Conservation (phyloP, 2,888 invertebrate genomes). For the Diarsia rubi region DNA sequence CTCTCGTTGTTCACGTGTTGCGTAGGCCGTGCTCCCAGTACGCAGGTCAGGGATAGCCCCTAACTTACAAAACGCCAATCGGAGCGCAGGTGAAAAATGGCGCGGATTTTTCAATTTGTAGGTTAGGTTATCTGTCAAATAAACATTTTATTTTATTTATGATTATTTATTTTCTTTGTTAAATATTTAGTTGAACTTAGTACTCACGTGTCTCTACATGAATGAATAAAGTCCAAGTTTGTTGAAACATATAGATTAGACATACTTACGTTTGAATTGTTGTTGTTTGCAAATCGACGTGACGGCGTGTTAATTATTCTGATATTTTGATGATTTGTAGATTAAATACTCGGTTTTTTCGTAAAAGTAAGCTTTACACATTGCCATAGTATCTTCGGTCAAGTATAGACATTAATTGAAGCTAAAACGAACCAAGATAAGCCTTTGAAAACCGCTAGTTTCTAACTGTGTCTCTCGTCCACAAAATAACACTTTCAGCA, state of each 20-base stretch:
- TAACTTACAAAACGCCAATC: slow-evolving; percentile 16
- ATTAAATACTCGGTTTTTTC: neutral
- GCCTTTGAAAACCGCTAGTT: neutral
- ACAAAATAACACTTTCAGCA: neutral
- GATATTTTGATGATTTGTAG: neutral
- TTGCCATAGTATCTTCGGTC: too few relatives aligned
- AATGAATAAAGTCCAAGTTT: neutral
- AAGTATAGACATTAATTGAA: neutral
- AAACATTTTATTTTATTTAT: neutral
- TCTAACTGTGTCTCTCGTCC: neutral
- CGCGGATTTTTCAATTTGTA: slow-evolving; percentile 21
- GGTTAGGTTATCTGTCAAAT: slow-evolving; percentile 1
- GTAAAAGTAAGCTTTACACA: neutral
- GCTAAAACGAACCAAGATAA: neutral
- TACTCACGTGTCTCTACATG: neutral
- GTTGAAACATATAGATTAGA: slow-evolving; percentile 1
- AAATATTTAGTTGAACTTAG: neutral
- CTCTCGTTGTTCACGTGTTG: slow-evolving; percentile 32
- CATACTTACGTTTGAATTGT: neutral
- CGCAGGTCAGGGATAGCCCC: slow-evolving; percentile 30
- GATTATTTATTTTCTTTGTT: neutral
- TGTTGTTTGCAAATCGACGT: neutral
- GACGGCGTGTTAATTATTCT: neutral
- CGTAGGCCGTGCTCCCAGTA: slow-evolving; percentile 13
- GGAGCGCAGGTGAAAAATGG: slow-evolving; percentile 8